These are phyloP conservation scores for Caenorhabditis virilis DNA, from an alignment of 2,888 invertebrate genomes.

Conservation along the genomic window DNA sequence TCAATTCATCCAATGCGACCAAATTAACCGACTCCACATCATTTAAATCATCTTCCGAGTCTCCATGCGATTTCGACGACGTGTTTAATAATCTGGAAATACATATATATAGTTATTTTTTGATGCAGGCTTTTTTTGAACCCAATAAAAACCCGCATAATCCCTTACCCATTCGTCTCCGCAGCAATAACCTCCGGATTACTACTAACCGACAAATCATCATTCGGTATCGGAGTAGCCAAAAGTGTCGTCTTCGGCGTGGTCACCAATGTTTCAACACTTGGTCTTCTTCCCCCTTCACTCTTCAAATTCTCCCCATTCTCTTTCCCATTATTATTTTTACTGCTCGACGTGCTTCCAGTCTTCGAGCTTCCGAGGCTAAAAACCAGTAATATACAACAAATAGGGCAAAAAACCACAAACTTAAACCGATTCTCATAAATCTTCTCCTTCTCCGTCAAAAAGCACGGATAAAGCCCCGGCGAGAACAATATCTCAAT, in stretches of 20 bases:
- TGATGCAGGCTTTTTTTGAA: background rate
- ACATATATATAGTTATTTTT: background rate
- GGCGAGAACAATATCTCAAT: conserved; percentile 98
- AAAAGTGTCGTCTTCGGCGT: conserved; percentile 13
- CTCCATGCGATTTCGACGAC: conserved; percentile 27
- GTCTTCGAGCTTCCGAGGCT: too few relatives aligned
- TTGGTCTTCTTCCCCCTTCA: conserved; percentile 13
- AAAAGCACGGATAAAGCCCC: conserved; percentile 74
- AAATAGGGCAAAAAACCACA: too few relatives aligned
- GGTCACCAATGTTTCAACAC: conserved; percentile 16
- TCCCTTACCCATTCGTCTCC: conserved; percentile 23
- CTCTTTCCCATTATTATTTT: too few relatives aligned
- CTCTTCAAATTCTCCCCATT: conserved; percentile 21
- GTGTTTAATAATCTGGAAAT: conserved; percentile 28
- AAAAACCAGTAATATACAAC: too few relatives aligned
- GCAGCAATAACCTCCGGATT: conserved; percentile 23
- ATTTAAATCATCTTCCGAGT: conserved; percentile 58
- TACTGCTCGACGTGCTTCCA: conserved; percentile 1
- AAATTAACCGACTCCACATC: conserved; percentile 63
- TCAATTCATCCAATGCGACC: conserved; percentile 63
- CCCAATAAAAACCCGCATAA: background rate
- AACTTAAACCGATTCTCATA: conserved; percentile 81
- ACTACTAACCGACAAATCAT: conserved; percentile 32
- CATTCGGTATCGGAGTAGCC: conserved; percentile 10
- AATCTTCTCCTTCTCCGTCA: conserved; percentile 66